These are phyloP conservation scores for Paramuricea clavata DNA, from an alignment of 92 coral and sea anemone species.

Conservation along the genomic window DNA sequence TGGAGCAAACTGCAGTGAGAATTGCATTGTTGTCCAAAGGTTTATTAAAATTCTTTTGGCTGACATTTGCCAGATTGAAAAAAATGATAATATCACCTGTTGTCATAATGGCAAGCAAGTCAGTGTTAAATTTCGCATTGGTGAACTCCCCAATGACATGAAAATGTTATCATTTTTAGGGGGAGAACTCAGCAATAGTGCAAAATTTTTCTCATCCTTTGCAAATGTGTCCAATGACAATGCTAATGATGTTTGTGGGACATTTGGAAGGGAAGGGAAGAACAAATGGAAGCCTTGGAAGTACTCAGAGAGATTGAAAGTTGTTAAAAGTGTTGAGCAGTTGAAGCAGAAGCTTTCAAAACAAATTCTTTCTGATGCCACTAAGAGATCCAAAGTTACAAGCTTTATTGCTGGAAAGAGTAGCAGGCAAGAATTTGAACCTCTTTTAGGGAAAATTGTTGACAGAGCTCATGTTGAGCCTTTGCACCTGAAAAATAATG, in stretches of 20 bases:
- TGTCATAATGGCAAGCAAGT: neutral
- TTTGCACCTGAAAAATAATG: constrained; percentile 74
- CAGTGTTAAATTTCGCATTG: neutral
- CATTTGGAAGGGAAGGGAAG: constrained; percentile 48
- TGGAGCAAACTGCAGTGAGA: neutral
- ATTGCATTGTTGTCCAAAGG: neutral
- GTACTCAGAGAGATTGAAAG: constrained; percentile 51
- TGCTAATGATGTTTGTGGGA: constrained; percentile 27
- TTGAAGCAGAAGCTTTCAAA: constrained; percentile 46
- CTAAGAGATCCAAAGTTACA: constrained; percentile 58
- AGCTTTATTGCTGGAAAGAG: constrained; percentile 55
- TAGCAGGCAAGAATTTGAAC: constrained; percentile 75
- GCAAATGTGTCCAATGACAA: constrained; percentile 65
- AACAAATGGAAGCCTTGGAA: constrained; percentile 71
- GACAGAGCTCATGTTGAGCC: constrained; percentile 77
- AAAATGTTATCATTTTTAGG: neutral
- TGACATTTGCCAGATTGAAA: neutral
- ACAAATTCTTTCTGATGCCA: constrained; percentile 37
- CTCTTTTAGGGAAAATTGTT: constrained; percentile 63
- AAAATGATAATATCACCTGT: too few relatives aligned
- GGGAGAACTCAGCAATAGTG: neutral
- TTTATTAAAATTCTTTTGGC: neutral
- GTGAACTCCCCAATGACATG: neutral
- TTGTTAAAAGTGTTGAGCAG: constrained; percentile 54
- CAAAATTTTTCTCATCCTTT: constrained; percentile 41